Conservation (phyloP, 2,113 vertebrate genomes). For the Henicopernis longicauda region DNA sequence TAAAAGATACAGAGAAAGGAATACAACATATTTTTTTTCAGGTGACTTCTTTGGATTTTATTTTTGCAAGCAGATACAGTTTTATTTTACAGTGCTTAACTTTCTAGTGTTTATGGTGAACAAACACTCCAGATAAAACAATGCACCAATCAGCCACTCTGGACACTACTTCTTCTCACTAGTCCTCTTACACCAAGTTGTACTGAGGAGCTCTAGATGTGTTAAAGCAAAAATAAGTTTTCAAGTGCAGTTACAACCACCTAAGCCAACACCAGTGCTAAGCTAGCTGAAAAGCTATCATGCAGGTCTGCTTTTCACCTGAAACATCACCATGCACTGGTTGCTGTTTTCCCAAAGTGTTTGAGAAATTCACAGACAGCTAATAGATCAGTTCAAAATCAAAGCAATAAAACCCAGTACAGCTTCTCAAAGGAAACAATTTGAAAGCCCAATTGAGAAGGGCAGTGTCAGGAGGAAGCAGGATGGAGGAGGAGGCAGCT, state of each 20-base stretch:
- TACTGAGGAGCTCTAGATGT: neutral
- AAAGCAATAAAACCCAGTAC: neutral
- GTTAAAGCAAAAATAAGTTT: neutral
- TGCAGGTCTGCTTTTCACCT: neutral
- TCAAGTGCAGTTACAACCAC: neutral
- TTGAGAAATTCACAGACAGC: neutral
- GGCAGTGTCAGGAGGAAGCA: neutral
- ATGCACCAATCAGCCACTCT: neutral
- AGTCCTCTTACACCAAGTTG: neutral
- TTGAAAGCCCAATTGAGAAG: neutral
- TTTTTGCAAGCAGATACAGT: neutral
- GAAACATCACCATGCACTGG: neutral
- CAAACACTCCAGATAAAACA: neutral
- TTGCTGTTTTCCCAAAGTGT: neutral
- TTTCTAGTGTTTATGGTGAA: neutral
- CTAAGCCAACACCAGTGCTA: neutral
- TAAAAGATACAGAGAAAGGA: neutral
- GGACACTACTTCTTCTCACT: neutral
- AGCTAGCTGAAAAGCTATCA: neutral
- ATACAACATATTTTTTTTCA: neutral
- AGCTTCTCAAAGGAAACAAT: neutral
- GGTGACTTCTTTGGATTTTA: neutral
- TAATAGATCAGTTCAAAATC: neutral
- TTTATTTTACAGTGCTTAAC: neutral
- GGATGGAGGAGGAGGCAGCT: neutral